These are phyloP conservation scores for Columba janthina DNA, from an alignment of 2,113 vertebrate genomes.

Conservation along the genomic window DNA sequence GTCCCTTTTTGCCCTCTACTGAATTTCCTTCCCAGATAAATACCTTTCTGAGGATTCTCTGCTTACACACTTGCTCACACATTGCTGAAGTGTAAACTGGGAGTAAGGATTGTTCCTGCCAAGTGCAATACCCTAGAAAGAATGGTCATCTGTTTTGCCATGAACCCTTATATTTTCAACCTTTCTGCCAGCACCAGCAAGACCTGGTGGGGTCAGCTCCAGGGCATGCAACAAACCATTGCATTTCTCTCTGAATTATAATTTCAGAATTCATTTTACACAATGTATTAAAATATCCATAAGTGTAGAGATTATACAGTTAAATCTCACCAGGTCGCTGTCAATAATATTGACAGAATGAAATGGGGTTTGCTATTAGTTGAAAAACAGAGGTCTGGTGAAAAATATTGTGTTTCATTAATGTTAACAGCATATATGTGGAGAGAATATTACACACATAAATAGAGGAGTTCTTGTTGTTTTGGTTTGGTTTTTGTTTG, in stretches of 20 bases:
- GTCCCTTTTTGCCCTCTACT: background rate
- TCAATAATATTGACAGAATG: background rate
- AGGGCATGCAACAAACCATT: fast-evolving
- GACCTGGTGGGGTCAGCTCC: background rate
- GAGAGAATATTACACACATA: background rate
- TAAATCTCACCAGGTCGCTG: background rate
- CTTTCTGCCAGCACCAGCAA: background rate
- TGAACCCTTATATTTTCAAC: background rate
- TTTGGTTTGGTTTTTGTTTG: too few species aligned
- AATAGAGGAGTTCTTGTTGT: background rate
- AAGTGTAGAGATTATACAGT: background rate
- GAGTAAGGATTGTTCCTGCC: background rate
- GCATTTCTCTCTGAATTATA: background rate
- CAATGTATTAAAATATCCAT: background rate
- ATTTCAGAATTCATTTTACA: background rate
- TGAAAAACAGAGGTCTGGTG: background rate
- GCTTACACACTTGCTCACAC: background rate
- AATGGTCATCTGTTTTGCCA: background rate
- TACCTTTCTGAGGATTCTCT: background rate
- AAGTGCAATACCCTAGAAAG: background rate
- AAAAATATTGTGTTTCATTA: background rate
- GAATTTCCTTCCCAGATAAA: background rate
- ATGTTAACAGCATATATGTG: background rate
- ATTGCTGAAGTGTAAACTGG: background rate
- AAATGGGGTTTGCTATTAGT: background rate